Conservation (phyloP, 2,888 invertebrate species). For the Isoperla grammatica region DNA sequence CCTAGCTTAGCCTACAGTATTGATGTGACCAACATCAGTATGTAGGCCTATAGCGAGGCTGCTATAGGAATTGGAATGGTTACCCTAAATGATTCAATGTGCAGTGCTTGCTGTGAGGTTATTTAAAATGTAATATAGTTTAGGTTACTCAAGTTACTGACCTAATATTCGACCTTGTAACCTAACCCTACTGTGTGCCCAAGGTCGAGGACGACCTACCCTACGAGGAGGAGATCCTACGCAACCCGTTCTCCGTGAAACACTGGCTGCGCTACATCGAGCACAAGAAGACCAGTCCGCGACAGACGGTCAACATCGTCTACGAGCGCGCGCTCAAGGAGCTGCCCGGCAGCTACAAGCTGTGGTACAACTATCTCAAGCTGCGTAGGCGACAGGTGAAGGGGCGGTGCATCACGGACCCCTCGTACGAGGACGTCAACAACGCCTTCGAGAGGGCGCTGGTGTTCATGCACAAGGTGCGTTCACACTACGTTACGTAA, state of each 20-base stretch:
- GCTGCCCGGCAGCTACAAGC: conserved; percentile 90
- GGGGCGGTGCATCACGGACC: conserved; percentile 76
- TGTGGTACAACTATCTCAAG: conserved; percentile 95
- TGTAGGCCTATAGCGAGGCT: too few relatives aligned
- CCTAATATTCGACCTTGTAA: not conserved
- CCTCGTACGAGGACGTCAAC: conserved; percentile 87
- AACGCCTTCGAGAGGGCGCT: conserved; percentile 94
- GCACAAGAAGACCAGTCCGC: conserved; percentile 82
- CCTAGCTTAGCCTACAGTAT: too few relatives aligned
- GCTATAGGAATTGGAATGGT: too few relatives aligned
- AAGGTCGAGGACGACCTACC: conserved; percentile 94
- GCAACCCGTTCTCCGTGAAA: conserved; percentile 96
- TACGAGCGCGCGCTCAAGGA: conserved; percentile 96
- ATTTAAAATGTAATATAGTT: not conserved
- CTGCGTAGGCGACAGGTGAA: conserved; percentile 78
- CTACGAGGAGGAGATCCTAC: conserved; percentile 96
- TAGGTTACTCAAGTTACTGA: not conserved
- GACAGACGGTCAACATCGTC: conserved; percentile 79
- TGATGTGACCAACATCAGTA: too few relatives aligned
- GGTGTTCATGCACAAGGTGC: conserved; percentile 94
- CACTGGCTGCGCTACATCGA: conserved; percentile 98
- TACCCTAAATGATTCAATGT: not conserved
- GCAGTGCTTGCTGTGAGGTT: not conserved
- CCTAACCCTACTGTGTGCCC: conserved; percentile 37
- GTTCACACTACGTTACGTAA: not conserved